These are phyloP conservation scores for Verasper variegatus DNA, from an alignment of 2,113 vertebrate species.

Conservation along the genomic window DNA sequence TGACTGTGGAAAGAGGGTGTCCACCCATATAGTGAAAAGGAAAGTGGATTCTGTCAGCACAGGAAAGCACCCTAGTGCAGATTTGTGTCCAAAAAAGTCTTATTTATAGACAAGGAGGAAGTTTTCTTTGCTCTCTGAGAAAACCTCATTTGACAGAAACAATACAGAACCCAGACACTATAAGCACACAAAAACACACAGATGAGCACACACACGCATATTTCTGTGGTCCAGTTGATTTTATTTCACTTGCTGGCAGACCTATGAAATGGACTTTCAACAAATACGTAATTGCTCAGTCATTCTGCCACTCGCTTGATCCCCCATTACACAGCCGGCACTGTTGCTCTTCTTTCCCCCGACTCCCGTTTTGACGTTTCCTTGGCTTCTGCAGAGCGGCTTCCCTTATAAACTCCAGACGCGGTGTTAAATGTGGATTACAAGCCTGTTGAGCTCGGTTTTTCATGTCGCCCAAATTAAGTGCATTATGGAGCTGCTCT, in stretches of 20 bases:
- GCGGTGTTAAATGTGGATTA: slow-evolving; percentile 79
- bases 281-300: slow-evolving; percentile 80
- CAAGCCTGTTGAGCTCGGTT: slow-evolving; percentile 60
- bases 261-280: slow-evolving; percentile 73
- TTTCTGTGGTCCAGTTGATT: slow-evolving; percentile 39
- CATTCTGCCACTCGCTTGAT: slow-evolving; percentile 77
- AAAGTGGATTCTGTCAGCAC: slow-evolving; percentile 69
- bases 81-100: slow-evolving; percentile 54
- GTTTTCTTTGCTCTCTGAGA: slow-evolving; percentile 45
- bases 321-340: slow-evolving; percentile 74
- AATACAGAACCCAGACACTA: neutral
- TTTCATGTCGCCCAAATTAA: slow-evolving; percentile 70
- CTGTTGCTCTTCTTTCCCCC: slow-evolving; percentile 43
- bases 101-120: slow-evolving; percentile 45
- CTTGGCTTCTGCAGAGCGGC: slow-evolving; percentile 62
- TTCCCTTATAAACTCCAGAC: slow-evolving; percentile 66
- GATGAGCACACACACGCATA: slow-evolving; percentile 1
- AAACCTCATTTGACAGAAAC: slow-evolving; percentile 40
- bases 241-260: slow-evolving; percentile 58
- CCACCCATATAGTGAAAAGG: slow-evolving; percentile 24
- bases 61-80: slow-evolving; percentile 46
- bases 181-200: slow-evolving; percentile 3
- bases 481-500: slow-evolving; percentile 64
- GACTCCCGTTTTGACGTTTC: slow-evolving; percentile 57
- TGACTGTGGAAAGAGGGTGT: slow-evolving; percentile 22